Base-by-base conservation (phyloP, 2,797 vertebrate species). In the Parauchenoglanis punctatus region DNA sequence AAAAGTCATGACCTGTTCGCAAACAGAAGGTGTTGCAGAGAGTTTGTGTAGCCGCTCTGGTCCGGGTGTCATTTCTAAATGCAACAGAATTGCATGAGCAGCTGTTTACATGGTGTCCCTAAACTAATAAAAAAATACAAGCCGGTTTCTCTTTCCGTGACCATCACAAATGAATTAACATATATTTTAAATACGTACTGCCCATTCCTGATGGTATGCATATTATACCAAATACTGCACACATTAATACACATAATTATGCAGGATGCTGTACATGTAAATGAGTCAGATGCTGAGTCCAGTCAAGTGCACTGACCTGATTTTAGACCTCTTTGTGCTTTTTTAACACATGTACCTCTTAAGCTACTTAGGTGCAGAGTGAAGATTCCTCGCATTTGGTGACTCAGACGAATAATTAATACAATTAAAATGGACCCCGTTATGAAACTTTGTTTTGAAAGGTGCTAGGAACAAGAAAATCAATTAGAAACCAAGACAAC, bases 291-390 rank as follows among this genome's bases (percentile, higher is more conserved):
- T 70, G 63, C 63, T 86, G 77, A 59, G 63, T 31, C 17, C 23
- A 18, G 46, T 67, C 52, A 88, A 56, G 54, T 82, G 82, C 58
- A 40, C 70, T 76, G 81, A 67, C 81, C 46, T 67, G 86, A 83
- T 88, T 82, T 87, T 46, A 81, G 59, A 23, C 46, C 1, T 61
- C 70, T 40, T 52, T 31, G 28, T 49, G 23, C 25, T 75, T 86
- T 59, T 58, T 13, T 40, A 59, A 61, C 56, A 81, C 58, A 40
- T 56, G 28, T 15, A 40, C 10, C 52, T 35, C 31, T 81, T 58
- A 80, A 40, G 54, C 54, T n/a, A 31, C 49, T 28, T 40, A 3
- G 28, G 4, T 80, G 4, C 54, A 80, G 31, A 40, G 52, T 35
- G 10, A 35, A 23, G 15, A 11, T 20, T 35, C 40, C 40, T 44